A percentile compares a stretch with the other conserved stretches of the same genome.
phyloP scores from a whole-genome alignment of 2,888 invertebrate genomes.

The Zygogramma bicolorata region DNA sequence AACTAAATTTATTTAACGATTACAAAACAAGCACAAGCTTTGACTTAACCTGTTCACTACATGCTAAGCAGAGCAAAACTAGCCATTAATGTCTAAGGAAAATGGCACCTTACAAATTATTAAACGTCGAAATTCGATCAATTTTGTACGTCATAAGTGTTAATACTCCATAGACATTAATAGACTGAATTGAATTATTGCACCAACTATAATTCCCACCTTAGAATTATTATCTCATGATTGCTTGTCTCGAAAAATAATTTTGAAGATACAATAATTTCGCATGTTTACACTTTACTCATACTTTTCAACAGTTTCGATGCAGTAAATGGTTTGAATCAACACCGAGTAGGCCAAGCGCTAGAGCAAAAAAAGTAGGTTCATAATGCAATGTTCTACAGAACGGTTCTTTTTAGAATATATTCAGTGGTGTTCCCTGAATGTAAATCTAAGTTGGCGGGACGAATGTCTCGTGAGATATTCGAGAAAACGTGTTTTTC shows the following conservation, averaged over 20 bases:
- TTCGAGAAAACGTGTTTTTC: no score
- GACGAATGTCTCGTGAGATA: no score
- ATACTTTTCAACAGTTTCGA: no score
- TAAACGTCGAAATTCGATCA: neutral
- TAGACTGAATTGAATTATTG: neutral
- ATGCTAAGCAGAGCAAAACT: slow-evolving; percentile 36
- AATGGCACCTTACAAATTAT: slow-evolving; percentile 25
- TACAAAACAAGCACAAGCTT: slow-evolving; percentile 25
- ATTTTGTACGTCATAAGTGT: neutral
- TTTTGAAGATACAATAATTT: neutral
- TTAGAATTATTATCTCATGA: neutral
- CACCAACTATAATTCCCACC: slow-evolving; percentile 3
- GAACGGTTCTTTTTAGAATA: no score
- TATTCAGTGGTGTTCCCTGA: no score
- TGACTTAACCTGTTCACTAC: slow-evolving; percentile 21
- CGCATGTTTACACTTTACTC: no score
- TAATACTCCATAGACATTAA: slow-evolving; percentile 18
- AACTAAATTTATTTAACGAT: slow-evolving; percentile 37
- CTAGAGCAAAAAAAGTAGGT: no score
- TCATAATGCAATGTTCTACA: no score
- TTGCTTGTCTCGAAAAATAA: neutral
- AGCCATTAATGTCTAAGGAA: slow-evolving; percentile 33
- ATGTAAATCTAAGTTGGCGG: no score
- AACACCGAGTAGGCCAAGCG: no score
- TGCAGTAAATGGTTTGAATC: no score